Percentiles rank a stretch among this genome's conserved stretches.
Conservation (phyloP, 2,888 invertebrate species). For the Luperina nickerlii region DNA sequence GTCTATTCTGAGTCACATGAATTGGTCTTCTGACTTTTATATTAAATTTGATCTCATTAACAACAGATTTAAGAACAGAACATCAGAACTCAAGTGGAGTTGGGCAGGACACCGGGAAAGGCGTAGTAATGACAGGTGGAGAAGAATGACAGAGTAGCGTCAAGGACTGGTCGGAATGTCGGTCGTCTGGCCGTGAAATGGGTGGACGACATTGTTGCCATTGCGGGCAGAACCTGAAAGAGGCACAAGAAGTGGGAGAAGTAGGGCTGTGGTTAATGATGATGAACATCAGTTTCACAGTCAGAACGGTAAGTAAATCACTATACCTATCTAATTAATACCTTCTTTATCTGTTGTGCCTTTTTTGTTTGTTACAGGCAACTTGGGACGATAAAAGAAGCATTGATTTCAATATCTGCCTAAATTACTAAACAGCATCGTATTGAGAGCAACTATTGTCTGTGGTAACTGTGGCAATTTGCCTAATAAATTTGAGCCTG, state of each 20-base stretch:
- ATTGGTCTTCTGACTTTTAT: not conserved
- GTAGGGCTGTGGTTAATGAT: no score
- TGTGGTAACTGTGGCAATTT: not conserved
- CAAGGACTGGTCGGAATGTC: no score
- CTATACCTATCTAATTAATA: not conserved
- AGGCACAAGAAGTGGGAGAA: no score
- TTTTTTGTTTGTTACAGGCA: not conserved
- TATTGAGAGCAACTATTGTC: not conserved
- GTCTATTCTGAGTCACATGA: no score
- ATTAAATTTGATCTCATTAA: not conserved
- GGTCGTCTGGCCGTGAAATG: no score
- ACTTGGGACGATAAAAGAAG: not conserved
- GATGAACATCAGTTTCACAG: not conserved
- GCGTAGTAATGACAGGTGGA: no score
- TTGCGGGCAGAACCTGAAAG: no score
- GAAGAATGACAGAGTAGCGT: no score
- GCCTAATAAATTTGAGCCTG: not conserved
- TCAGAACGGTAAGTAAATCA: no score
- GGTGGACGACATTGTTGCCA: no score
- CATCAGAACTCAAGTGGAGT: no score
- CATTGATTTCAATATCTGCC: not conserved
- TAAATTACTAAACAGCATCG: not conserved
- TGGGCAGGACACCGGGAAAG: no score
- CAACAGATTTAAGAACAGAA: not conserved
- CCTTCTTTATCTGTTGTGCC: not conserved